These are phyloP conservation scores for Phenganax subtilis DNA, from an alignment of 92 coral and sea anemone genomes.

Conservation along the genomic window DNA sequence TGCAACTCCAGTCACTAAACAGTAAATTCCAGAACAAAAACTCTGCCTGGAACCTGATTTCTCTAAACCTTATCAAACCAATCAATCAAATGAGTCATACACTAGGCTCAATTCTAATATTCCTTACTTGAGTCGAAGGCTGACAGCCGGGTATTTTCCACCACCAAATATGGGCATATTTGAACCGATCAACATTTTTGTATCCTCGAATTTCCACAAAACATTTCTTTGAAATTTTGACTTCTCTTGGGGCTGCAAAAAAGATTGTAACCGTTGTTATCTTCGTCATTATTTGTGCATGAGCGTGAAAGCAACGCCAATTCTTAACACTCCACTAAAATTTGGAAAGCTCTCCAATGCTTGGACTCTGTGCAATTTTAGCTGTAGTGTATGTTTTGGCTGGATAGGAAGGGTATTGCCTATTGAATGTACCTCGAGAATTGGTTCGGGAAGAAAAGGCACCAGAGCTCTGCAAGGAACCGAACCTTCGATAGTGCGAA, in stretches of 20 bases:
- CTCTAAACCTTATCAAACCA: too few species aligned
- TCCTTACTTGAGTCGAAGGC: constrained; percentile 76
- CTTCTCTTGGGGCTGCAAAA: constrained; percentile 64
- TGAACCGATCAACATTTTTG: constrained; percentile 95
- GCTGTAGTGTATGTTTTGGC: too few species aligned
- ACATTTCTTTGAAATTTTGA: constrained; percentile 82
- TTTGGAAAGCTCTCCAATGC: too few species aligned
- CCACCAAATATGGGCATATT: constrained; percentile 99
- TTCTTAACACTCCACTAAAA: too few species aligned
- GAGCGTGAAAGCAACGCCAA: neutral
- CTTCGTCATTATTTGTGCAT: neutral
- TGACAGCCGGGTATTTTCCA: constrained; percentile 96
- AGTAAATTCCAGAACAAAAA: too few species aligned
- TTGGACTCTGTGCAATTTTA: too few species aligned
- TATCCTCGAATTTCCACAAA: constrained; percentile 92
- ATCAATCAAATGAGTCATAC: too few species aligned
- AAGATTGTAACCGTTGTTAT: neutral
- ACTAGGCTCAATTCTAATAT: too few species aligned
- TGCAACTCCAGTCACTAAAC: too few species aligned
- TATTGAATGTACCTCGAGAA: constrained; percentile 1
- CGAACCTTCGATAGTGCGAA: neutral
- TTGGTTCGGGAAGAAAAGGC: constrained; percentile 29
- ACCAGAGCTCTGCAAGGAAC: constrained; percentile 29
- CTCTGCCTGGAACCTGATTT: too few species aligned
- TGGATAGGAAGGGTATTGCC: neutral